phyloP scores from a whole-genome alignment of 2,797 vertebrate species.

The Oreortyx pictus region DNA sequence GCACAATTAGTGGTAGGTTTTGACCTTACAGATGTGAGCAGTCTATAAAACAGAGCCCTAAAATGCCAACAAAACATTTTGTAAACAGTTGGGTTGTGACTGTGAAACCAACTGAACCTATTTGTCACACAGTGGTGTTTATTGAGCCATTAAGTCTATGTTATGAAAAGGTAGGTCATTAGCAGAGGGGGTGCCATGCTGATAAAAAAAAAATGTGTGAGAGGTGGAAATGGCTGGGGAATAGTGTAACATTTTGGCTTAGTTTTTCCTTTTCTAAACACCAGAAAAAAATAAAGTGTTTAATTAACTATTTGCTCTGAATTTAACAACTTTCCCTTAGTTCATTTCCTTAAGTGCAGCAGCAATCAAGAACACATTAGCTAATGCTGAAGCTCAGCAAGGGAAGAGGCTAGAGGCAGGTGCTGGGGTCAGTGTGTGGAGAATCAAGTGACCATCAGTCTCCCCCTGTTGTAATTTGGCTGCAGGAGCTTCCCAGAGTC shows the following conservation, averaged over 20 bases:
- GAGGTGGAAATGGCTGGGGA: background rate
- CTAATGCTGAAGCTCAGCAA: background rate
- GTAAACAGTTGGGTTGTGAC: background rate
- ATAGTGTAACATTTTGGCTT: background rate
- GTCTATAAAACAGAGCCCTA: background rate
- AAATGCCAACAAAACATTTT: background rate
- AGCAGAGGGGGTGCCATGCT: background rate
- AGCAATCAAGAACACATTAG: slow-evolving; percentile 60
- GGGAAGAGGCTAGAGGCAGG: background rate
- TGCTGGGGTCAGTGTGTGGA: slow-evolving; percentile 3
- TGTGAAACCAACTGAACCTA: background rate
- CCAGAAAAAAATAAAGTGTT: slow-evolving; percentile 15
- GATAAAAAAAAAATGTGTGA: slow-evolving; percentile 2
- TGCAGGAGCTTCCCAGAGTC: slow-evolving; percentile 31
- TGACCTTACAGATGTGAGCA: background rate
- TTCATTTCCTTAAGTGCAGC: slow-evolving; percentile 46
- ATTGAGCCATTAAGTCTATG: slow-evolving; percentile 32
- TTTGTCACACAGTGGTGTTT: slow-evolving; percentile 14
- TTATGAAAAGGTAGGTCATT: slow-evolving; percentile 53
- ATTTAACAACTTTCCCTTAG: slow-evolving; percentile 57
- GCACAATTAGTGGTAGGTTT: background rate
- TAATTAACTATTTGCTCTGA: slow-evolving; percentile 69
- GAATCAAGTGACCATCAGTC: slow-evolving; percentile 2
- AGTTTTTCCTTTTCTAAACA: slow-evolving; percentile 8
- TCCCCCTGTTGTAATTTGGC: slow-evolving; percentile 41